phyloP scores from a whole-genome alignment of 1,140 invertebrate genomes.

The Zaprionus ornatus region DNA sequence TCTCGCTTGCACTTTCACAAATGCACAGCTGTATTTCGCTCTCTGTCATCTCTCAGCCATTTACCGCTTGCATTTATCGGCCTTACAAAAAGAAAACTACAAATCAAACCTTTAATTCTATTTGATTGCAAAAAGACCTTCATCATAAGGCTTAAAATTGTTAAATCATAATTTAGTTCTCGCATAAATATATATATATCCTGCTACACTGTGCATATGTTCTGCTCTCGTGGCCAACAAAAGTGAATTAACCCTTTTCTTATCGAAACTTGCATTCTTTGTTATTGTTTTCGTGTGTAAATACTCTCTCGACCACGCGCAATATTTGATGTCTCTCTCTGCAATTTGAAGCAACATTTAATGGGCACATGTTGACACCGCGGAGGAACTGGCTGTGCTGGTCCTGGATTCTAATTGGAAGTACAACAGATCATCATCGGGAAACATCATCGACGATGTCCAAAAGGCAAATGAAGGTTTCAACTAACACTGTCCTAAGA shows the following conservation, averaged over 20 bases:
- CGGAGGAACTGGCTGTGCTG: background rate
- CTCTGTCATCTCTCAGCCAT: slow-evolving; percentile 33
- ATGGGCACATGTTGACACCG: background rate
- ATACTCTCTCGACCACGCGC: background rate
- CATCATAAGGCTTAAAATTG: background rate
- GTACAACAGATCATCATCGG: background rate
- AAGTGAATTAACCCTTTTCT: background rate
- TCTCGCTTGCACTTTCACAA: slow-evolving; percentile 33
- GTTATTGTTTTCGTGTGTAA: slow-evolving; percentile 2
- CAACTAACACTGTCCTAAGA: background rate
- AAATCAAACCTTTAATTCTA: slow-evolving; percentile 13
- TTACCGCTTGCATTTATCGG: slow-evolving; percentile 49
- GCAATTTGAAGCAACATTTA: background rate
- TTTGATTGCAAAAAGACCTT: background rate
- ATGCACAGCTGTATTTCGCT: slow-evolving; percentile 39
- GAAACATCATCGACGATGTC: background rate
- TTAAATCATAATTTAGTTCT: background rate
- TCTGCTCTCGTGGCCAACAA: slow-evolving; percentile 3
- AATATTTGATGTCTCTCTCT: background rate
- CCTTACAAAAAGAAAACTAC: slow-evolving; percentile 21
- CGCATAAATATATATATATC: background rate
- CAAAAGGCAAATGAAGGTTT: background rate
- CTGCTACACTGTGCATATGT: background rate
- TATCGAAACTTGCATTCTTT: slow-evolving; percentile 2
- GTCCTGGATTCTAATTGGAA: slow-evolving; percentile 1